A percentile compares a stretch with the other conserved stretches of the same genome.
These are phyloP conservation scores for Actenoides hombroni DNA, from an alignment of 2,113 vertebrate species.

Conservation along the genomic window DNA sequence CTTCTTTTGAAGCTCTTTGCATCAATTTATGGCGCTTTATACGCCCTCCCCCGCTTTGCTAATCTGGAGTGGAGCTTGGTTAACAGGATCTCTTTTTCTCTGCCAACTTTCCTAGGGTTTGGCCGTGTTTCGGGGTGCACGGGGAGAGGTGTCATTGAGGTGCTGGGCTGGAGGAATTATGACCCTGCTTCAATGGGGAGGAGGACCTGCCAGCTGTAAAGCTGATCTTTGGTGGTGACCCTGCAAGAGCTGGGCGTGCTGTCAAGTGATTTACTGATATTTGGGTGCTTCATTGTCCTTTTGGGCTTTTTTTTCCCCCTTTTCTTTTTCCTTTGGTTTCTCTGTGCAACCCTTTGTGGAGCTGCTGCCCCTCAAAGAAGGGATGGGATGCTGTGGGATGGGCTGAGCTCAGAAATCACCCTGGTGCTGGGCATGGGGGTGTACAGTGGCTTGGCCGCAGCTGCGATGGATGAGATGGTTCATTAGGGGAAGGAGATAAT, in stretches of 20 bases:
- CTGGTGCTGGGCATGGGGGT: accelerated
- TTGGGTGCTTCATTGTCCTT: not conserved
- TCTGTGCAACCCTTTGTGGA: not conserved
- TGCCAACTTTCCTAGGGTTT: not conserved
- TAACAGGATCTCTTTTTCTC: not conserved
- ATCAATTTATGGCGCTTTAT: conserved; percentile 8
- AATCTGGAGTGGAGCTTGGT: not conserved
- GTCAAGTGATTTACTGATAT: not conserved
- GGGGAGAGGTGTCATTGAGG: not conserved
- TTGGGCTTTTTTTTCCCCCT: not conserved
- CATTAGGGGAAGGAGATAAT: not conserved
- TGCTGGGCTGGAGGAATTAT: not conserved
- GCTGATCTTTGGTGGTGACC: conserved; percentile 12
- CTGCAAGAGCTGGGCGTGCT: not conserved
- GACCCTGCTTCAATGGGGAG: not conserved
- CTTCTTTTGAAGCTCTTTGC: not conserved
- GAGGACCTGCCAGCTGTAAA: not conserved
- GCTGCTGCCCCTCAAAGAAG: not conserved
- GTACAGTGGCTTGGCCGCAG: accelerated
- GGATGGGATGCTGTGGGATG: accelerated
- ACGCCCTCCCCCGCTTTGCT: not conserved
- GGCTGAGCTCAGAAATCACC: not conserved
- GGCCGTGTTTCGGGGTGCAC: not conserved
- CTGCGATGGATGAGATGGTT: not conserved
- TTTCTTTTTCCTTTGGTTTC: not conserved